Conservation (phyloP, 2,797 vertebrate genomes). For the Danio kyathit region DNA sequence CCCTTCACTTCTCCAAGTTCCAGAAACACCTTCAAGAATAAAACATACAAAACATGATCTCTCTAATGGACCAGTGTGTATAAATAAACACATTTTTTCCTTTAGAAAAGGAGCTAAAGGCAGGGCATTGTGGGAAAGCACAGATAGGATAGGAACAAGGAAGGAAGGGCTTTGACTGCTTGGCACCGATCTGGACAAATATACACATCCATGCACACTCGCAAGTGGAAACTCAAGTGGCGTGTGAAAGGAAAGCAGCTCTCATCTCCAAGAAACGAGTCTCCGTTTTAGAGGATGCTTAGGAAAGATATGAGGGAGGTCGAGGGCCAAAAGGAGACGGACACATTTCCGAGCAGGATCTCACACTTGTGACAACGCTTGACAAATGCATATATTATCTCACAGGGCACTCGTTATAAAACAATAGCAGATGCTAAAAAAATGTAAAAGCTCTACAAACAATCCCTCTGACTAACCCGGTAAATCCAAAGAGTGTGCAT, state of each 20-base stretch:
- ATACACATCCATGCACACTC: constrained; percentile 36
- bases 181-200: constrained; percentile 56
- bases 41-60: constrained; percentile 20
- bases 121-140: constrained; percentile 54
- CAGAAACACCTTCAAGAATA: neutral
- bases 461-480: neutral
- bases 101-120: constrained; percentile 34
- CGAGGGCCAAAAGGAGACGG: constrained; percentile 36
- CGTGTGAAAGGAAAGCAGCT: constrained; percentile 60
- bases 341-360: constrained; percentile 49
- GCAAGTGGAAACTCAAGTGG: constrained; percentile 31
- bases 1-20: constrained; percentile 14
- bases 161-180: constrained; percentile 61
- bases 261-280: constrained; percentile 52
- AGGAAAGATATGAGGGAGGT: constrained; percentile 47
- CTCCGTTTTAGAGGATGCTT: constrained; percentile 49
- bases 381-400: constrained; percentile 22
- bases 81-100: constrained; percentile 22
- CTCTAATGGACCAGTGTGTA: neutral
- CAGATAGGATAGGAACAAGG: constrained; percentile 48
- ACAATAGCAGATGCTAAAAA: constrained; percentile 23
- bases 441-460: constrained; percentile 17
- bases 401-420: neutral
- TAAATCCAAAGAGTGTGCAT: neutral
- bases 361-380: constrained; percentile 2